Conservation (phyloP, 2,888 invertebrate species). For the Chrysopilus asiliformis region DNA sequence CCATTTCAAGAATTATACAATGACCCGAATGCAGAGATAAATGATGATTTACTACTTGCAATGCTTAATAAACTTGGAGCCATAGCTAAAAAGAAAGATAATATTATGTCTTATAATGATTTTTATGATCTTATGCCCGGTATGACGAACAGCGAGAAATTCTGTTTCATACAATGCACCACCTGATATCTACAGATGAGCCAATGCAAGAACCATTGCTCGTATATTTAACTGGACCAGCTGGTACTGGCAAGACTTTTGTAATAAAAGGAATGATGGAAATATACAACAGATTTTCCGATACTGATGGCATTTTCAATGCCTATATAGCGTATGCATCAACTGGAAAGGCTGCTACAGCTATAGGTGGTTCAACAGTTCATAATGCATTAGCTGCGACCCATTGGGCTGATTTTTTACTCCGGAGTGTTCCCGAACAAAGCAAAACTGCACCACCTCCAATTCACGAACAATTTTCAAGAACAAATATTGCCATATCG, state of each 20-base stretch:
- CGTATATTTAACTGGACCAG: constrained; percentile 1
- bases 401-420: too few species aligned
- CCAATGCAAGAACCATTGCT: constrained; percentile 1
- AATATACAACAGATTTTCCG: constrained; percentile 28
- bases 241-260: constrained; percentile 9
- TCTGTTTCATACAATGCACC: neutral
- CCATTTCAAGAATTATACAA: constrained; percentile 5
- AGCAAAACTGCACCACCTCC: too few species aligned
- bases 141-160: constrained; percentile 3
- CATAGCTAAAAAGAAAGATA: constrained; percentile 5
- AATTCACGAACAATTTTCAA: too few species aligned
- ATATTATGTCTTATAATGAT: neutral
- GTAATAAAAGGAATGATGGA: constrained; percentile 31
- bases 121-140: constrained; percentile 1
- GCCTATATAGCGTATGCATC: constrained; percentile 18
- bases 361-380: constrained; percentile 22
- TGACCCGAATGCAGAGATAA: constrained; percentile 3
- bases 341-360: constrained; percentile 18
- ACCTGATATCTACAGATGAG: neutral
- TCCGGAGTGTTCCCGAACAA: too few species aligned
- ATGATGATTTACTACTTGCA: constrained; percentile 5
- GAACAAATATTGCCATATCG: too few species aligned
- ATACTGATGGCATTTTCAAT: constrained; percentile 23
- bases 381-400: constrained; percentile 21
- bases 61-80: constrained; percentile 2